Evolutionary conservation across 2,113 vertebrate species (phyloP).

Genomic region (Prochilodus magdalenae): DNA sequence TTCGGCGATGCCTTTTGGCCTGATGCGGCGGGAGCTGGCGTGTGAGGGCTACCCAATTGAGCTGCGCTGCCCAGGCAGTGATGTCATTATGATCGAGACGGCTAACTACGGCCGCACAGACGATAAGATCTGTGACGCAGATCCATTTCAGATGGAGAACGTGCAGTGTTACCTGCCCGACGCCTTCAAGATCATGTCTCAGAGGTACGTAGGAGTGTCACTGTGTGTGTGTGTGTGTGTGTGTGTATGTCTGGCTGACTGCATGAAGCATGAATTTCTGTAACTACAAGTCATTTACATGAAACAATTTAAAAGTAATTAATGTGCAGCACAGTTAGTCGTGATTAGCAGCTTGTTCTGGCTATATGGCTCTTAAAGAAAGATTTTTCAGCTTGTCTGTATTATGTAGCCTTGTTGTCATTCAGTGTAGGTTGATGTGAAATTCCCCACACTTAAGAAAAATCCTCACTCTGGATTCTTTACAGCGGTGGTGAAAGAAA

Average conservation of each 20-base stretch:
- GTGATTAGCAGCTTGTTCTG: too few species aligned
- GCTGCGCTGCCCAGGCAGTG: constrained; percentile 91
- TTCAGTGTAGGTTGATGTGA: too few species aligned
- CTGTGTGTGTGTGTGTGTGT: constrained; percentile 29
- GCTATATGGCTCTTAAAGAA: too few species aligned
- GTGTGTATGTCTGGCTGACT: constrained; percentile 29
- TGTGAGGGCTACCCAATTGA: constrained; percentile 95
- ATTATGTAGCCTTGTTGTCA: too few species aligned
- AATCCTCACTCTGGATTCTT: too few species aligned
- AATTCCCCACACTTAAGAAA: too few species aligned
- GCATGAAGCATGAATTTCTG: constrained; percentile 32
- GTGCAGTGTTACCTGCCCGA: constrained; percentile 92
- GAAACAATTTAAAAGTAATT: too few species aligned
- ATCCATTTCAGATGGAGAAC: constrained; percentile 96
- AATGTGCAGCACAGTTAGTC: too few species aligned
- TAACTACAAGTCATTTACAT: not conserved
- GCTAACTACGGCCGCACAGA: constrained; percentile 94
- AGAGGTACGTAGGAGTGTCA: constrained; percentile 75
- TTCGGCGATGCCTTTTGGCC: constrained; percentile 89
- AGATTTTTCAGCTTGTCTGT: too few species aligned
- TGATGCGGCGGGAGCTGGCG: constrained; percentile 91
- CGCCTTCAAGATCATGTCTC: constrained; percentile 94
- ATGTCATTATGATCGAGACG: constrained; percentile 94
- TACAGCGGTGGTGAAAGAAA: too few species aligned
- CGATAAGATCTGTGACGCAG: constrained; percentile 94